These are phyloP conservation scores for Axis porcinus DNA, from an alignment of 2,113 vertebrate genomes.

Conservation along the genomic window DNA sequence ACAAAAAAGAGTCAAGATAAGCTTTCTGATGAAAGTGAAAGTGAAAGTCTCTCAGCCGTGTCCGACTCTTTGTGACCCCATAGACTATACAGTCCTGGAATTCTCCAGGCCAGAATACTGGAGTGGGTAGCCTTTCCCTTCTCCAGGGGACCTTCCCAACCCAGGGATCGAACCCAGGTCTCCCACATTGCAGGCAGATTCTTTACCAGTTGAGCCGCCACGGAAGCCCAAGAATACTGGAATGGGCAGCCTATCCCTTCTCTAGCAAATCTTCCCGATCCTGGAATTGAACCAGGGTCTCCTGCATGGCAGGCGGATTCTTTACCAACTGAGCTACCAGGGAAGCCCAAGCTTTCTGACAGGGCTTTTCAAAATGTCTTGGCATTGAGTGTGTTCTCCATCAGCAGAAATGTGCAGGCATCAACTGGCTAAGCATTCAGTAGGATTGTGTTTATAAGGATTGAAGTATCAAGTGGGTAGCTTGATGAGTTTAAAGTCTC, in stretches of 20 bases:
- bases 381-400: background rate
- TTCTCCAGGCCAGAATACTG: background rate
- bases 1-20: background rate
- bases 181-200: background rate
- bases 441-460: background rate
- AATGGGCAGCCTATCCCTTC: background rate
- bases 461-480: background rate
- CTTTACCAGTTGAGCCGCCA: background rate
- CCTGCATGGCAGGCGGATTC: background rate
- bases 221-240: background rate
- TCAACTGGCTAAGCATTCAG: background rate
- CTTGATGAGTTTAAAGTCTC: background rate
- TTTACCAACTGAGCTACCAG: background rate
- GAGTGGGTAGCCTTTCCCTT: background rate
- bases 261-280: rapidly evolving
- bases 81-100: background rate
- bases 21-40: background rate
- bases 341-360: background rate
- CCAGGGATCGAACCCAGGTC: background rate
- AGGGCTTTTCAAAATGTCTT: background rate
- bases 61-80: background rate
- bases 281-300: background rate
- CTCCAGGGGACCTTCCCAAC: background rate
- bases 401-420: background rate
- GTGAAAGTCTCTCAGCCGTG: background rate